phyloP scores from a whole-genome alignment of 2,797 vertebrate genomes.

The Xenopus petersii region DNA sequence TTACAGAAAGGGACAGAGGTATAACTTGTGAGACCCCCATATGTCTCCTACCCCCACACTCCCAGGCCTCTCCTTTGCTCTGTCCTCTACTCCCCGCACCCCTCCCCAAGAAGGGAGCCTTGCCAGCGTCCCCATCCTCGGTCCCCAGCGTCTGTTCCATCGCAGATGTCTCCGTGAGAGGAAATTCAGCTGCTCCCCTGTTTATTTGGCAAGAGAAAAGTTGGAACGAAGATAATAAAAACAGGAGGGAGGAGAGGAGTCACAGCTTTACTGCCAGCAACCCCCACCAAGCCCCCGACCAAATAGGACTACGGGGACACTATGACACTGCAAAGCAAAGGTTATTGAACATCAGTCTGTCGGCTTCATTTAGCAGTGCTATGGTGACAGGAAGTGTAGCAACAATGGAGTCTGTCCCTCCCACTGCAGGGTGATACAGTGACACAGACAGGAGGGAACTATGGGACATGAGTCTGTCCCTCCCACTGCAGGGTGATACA shows the following conservation, averaged over 20 bases:
- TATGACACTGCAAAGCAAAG: neutral
- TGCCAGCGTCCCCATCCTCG: conserved; percentile 46
- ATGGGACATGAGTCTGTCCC: no score
- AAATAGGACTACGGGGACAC: conserved; percentile 12
- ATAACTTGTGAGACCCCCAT: no score
- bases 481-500: no score
- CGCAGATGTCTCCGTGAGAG: conserved; percentile 49
- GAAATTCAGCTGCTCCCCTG: conserved; percentile 49
- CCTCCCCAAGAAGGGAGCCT: conserved; percentile 33
- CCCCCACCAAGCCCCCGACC: neutral
- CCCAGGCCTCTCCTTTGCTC: conserved; percentile 3
- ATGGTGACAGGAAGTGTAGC: neutral
- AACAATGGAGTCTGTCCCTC: neutral
- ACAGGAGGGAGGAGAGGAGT: conserved; percentile 44
- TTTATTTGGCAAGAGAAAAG: conserved; percentile 50
- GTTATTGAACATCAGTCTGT: neutral
- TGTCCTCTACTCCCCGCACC: conserved; percentile 21
- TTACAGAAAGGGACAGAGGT: no score
- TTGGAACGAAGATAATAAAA: conserved; percentile 44
- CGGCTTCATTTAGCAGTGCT: neutral
- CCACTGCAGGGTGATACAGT: neutral
- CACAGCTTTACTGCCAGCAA: conserved; percentile 33
- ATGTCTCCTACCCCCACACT: no score
- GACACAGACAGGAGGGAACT: no score
- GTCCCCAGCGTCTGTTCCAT: conserved; percentile 49